Conservation (phyloP, 2,888 invertebrate species). For the Neria commutata region DNA sequence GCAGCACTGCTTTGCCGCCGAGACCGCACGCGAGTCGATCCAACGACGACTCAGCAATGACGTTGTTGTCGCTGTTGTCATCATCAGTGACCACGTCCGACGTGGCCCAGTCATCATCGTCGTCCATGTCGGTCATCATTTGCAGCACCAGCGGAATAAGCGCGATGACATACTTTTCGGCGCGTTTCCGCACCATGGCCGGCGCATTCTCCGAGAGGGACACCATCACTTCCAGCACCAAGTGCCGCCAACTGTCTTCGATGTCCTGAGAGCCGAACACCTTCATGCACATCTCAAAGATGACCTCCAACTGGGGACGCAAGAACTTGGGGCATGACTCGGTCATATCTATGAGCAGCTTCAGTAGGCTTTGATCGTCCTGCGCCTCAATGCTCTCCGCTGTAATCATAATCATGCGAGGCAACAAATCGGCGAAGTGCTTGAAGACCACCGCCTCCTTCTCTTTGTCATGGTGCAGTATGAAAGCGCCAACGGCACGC, state of each 20-base stretch:
- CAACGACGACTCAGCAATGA: constrained; percentile 94
- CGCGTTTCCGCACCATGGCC: constrained; percentile 94
- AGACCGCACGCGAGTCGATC: constrained; percentile 97
- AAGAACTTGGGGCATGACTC: constrained; percentile 93
- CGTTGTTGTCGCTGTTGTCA: constrained; percentile 92
- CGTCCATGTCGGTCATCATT: constrained; percentile 95
- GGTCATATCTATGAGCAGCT: constrained; percentile 92
- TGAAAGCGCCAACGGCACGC: constrained; percentile 84
- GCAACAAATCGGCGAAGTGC: constrained; percentile 85
- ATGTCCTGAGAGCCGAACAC: constrained; percentile 72
- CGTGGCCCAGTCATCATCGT: constrained; percentile 87
- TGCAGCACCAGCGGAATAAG: constrained; percentile 85
- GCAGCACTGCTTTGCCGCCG: constrained; percentile 89
- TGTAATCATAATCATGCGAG: constrained; percentile 74
- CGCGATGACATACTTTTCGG: constrained; percentile 79
- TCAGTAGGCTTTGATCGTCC: constrained; percentile 89
- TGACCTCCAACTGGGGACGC: constrained; percentile 81
- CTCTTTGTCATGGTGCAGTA: constrained; percentile 80
- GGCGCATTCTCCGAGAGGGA: constrained; percentile 88
- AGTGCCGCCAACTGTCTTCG: constrained; percentile 84
- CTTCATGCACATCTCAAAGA: constrained; percentile 89
- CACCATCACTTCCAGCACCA: constrained; percentile 87
- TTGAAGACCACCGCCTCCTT: constrained; percentile 90
- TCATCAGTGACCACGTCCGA: constrained; percentile 89
- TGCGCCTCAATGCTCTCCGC: constrained; percentile 82